These are phyloP conservation scores for Nemotelus pantherinus DNA, from an alignment of 2,888 invertebrate species.

Conservation along the genomic window DNA sequence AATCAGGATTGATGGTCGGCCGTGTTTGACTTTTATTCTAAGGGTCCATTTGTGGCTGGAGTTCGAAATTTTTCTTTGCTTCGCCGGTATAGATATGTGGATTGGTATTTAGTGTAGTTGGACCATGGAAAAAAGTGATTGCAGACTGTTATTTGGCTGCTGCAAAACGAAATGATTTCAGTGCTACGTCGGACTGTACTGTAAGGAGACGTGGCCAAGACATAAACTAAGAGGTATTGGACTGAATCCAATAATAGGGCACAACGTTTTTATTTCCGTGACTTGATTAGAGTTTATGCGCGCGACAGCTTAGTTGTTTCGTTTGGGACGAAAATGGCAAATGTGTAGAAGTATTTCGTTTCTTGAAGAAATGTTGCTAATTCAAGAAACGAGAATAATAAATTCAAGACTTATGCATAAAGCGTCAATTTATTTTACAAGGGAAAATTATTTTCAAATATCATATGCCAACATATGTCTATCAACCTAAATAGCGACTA, in stretches of 20 bases:
- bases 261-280: constrained; percentile 26
- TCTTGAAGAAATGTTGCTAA: too few relatives aligned
- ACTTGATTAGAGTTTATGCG: constrained; percentile 40
- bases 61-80: constrained; percentile 18
- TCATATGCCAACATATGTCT: too few relatives aligned
- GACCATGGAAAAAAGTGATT: too few relatives aligned
- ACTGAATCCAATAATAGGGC: constrained; percentile 36
- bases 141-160: too few relatives aligned
- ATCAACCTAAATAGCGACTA: too few relatives aligned
- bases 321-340: background rate
- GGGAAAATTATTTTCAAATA: too few relatives aligned
- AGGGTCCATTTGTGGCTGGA: constrained; percentile 4
- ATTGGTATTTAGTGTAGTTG: background rate
- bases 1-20: constrained; percentile 37
- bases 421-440: too few relatives aligned
- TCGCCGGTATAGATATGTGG: background rate
- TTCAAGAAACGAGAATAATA: too few relatives aligned
- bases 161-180: too few relatives aligned
- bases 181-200: too few relatives aligned
- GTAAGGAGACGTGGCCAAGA: background rate
- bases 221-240: constrained; percentile 36
- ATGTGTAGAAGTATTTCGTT: background rate
- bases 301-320: background rate
- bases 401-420: too few relatives aligned
- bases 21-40: constrained; percentile 29